These are phyloP conservation scores for Apogon hyalosoma DNA, from an alignment of 2,797 vertebrate species.

Conservation along the genomic window DNA sequence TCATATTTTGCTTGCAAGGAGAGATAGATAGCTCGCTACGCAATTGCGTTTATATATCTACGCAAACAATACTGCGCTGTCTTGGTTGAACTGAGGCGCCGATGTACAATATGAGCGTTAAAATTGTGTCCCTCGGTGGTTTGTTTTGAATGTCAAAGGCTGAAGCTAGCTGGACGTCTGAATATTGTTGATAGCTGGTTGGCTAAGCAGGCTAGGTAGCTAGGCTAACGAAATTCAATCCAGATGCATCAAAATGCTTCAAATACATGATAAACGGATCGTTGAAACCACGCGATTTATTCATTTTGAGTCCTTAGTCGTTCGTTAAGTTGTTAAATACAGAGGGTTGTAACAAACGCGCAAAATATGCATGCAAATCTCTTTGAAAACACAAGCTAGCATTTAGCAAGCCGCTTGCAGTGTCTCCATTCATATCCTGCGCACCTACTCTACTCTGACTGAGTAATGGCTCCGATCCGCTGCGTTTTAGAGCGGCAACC, in stretches of 20 bases:
- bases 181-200: slow-evolving; percentile 83
- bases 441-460: slow-evolving; percentile 65
- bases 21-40: slow-evolving; percentile 76
- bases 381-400: slow-evolving; percentile 73
- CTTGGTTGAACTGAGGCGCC: slow-evolving; percentile 26
- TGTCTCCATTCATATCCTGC: slow-evolving; percentile 84
- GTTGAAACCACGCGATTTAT: slow-evolving; percentile 18
- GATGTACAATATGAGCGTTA: slow-evolving; percentile 20
- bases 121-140: slow-evolving; percentile 68
- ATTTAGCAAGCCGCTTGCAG: slow-evolving; percentile 72
- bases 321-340: not conserved
- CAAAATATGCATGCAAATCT: slow-evolving; percentile 51
- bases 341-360: not conserved
- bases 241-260: slow-evolving; percentile 60
- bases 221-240: slow-evolving; percentile 78
- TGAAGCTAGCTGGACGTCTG: slow-evolving; percentile 80
- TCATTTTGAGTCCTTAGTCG: slow-evolving; percentile 1
- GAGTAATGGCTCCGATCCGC: slow-evolving; percentile 71
- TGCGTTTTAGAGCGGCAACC: slow-evolving; percentile 46
- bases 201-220: slow-evolving; percentile 81
- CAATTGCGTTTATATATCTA: slow-evolving; percentile 63
- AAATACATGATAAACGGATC: slow-evolving; percentile 26
- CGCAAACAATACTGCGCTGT: slow-evolving; percentile 16
- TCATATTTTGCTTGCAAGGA: slow-evolving; percentile 84
- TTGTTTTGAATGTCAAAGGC: slow-evolving; percentile 85